Percentiles rank a stretch among this genome's conserved stretches.
phyloP scores from a whole-genome alignment of 2,113 vertebrate genomes.

The Periophthalmus modestus region DNA sequence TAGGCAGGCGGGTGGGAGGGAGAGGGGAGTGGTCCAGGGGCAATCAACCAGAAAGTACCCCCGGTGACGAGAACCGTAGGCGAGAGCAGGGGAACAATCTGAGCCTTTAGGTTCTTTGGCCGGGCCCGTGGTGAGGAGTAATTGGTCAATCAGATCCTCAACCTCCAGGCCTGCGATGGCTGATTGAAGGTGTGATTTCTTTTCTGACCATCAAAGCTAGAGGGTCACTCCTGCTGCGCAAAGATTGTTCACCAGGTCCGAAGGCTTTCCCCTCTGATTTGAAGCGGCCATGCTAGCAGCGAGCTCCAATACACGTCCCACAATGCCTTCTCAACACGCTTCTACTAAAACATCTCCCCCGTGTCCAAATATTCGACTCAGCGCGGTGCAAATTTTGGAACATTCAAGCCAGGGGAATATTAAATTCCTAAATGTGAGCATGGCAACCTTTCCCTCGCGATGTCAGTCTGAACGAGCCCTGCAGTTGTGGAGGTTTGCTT shows the following conservation, averaged over 20 bases:
- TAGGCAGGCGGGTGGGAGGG: background rate
- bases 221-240: constrained; percentile 54
- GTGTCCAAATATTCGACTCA: constrained; percentile 25
- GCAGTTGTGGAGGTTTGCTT: constrained; percentile 49
- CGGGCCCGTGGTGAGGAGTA: constrained; percentile 60
- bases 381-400: constrained; percentile 25
- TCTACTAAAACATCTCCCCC: constrained; percentile 20
- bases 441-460: constrained; percentile 31
- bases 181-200: constrained; percentile 76
- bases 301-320: constrained; percentile 30
- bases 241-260: constrained; percentile 43
- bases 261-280: constrained; percentile 21
- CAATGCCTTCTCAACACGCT: constrained; percentile 40
- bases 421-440: constrained; percentile 32
- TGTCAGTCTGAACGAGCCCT: constrained; percentile 41
- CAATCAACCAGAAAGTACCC: constrained; percentile 71
- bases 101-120: constrained; percentile 55
- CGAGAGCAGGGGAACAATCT: constrained; percentile 65
- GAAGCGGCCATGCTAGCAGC: constrained; percentile 32
- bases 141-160: constrained; percentile 76
- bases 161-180: constrained; percentile 62
- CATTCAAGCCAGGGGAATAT: constrained; percentile 9
- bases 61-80: constrained; percentile 63
- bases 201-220: constrained; percentile 62
- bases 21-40: constrained; percentile 57